Conservation (phyloP, 92 coral and sea anemone species). For the Palythoa heliodiscus region DNA sequence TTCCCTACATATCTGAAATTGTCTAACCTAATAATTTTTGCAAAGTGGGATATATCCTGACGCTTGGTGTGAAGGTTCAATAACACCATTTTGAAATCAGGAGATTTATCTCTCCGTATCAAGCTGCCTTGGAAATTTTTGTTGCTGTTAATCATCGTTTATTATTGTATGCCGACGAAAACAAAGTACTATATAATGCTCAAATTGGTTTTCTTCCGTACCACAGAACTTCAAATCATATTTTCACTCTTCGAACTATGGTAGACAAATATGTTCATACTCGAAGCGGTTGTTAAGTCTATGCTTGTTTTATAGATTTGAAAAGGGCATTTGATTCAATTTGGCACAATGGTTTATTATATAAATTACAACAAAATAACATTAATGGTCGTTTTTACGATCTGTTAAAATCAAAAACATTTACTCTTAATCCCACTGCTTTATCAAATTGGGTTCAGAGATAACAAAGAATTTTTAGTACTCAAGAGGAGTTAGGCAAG, state of each 20-base stretch:
- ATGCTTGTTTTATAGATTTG: conserved; percentile 62
- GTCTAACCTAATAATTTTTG: conserved; percentile 54
- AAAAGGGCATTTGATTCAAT: conserved; percentile 69
- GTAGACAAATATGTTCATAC: conserved; percentile 51
- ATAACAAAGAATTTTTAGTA: no score
- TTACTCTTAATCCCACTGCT: no score
- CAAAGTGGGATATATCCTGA: conserved; percentile 50
- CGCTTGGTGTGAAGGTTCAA: conserved; percentile 49
- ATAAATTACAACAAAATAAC: background rate
- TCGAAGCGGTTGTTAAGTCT: conserved; percentile 41
- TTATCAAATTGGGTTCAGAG: no score
- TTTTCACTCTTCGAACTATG: conserved; percentile 50
- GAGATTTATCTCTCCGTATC: conserved; percentile 49
- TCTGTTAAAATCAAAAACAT: no score
- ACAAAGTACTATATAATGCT: conserved; percentile 44
- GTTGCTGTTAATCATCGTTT: conserved; percentile 55
- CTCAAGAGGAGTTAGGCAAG: no score
- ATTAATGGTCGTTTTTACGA: background rate
- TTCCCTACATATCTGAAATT: conserved; percentile 37
- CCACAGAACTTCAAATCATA: conserved; percentile 57
- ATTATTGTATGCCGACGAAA: conserved; percentile 32
- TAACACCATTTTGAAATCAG: conserved; percentile 62
- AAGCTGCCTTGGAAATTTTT: conserved; percentile 62
- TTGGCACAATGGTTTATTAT: conserved; percentile 57
- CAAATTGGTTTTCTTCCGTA: conserved; percentile 62